A percentile compares a stretch with the other conserved stretches of the same genome.
Evolutionary conservation across 1,140 invertebrate genomes (phyloP).

Genomic region (Hycleus cichorii): DNA sequence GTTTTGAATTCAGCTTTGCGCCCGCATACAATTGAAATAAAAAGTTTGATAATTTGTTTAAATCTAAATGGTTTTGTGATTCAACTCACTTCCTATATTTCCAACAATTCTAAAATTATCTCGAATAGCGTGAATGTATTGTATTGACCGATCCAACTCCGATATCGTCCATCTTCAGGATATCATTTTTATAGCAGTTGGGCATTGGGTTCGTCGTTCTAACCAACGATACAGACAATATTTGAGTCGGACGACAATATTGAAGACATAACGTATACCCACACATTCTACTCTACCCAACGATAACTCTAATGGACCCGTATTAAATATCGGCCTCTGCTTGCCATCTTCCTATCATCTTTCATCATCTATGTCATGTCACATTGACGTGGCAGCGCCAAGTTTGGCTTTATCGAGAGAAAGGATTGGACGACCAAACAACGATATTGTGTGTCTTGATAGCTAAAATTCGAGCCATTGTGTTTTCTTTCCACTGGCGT

Average conservation of each 20-base stretch:
- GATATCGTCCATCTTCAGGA: background rate
- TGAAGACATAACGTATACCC: background rate
- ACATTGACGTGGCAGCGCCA: conserved; percentile 23
- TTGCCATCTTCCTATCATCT: conserved; percentile 32
- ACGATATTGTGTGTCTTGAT: conserved; percentile 2
- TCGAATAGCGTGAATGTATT: too few relatives aligned
- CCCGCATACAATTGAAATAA: too few relatives aligned
- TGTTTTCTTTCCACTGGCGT: too few relatives aligned
- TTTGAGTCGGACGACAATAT: conserved; percentile 8
- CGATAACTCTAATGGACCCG: conserved; percentile 32
- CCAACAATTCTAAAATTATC: too few relatives aligned
- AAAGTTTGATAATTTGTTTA: too few relatives aligned
- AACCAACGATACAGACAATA: conserved; percentile 8
- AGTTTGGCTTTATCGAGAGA: conserved; percentile 24
- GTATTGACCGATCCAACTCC: too few relatives aligned
- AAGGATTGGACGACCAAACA: conserved; percentile 1
- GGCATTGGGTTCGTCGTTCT: conserved; percentile 3
- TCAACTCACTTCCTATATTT: too few relatives aligned
- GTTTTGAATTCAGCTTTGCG: too few relatives aligned
- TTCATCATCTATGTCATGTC: conserved; percentile 32
- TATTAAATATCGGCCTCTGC: conserved; percentile 31
- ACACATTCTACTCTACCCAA: background rate
- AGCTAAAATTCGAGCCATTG: background rate
- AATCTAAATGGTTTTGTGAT: too few relatives aligned
- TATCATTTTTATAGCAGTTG: conserved; percentile 10